Percentiles rank a stretch among this genome's conserved stretches.
phyloP scores from a whole-genome alignment of 2,797 vertebrate genomes.

The Gastrophryne carolinensis region DNA sequence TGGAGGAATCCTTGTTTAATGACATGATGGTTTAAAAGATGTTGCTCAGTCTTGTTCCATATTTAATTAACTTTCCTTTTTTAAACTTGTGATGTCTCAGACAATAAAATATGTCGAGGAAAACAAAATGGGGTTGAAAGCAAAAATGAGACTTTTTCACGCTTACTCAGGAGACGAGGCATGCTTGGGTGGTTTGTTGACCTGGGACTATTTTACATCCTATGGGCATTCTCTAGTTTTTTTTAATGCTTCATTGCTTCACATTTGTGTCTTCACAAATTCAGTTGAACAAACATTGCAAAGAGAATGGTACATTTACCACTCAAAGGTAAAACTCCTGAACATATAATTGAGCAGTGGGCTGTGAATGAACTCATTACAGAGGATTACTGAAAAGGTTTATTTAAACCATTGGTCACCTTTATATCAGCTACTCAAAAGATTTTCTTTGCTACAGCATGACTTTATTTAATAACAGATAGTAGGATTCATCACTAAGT shows the following conservation, averaged over 20 bases:
- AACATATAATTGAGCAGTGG: constrained; percentile 57
- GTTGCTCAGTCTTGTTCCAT: constrained; percentile 96
- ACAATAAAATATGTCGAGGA: constrained; percentile 91
- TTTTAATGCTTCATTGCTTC: constrained; percentile 51
- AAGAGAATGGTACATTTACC: constrained; percentile 56
- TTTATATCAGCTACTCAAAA: not conserved
- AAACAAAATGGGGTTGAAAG: constrained; percentile 73
- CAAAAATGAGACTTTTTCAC: constrained; percentile 86
- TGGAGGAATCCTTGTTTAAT: constrained; percentile 96
- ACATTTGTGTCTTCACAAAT: constrained; percentile 28
- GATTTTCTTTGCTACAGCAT: not conserved
- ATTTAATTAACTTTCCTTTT: constrained; percentile 99
- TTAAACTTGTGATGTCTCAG: constrained; percentile 86
- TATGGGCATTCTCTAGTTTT: constrained; percentile 59
- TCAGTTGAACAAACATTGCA: constrained; percentile 54
- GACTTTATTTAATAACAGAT: not conserved
- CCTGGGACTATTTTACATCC: constrained; percentile 57
- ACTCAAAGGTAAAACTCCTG: constrained; percentile 51
- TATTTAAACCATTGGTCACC: not conserved
- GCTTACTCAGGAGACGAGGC: constrained; percentile 80
- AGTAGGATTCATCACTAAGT: too few species aligned
- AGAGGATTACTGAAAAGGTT: constrained; percentile 46
- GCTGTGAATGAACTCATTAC: constrained; percentile 55
- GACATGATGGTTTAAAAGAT: constrained; percentile 99
- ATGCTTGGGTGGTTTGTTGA: constrained; percentile 53